Base-by-base conservation (phyloP, 1,140 invertebrate species). In the Halictus rubicundus region DNA sequence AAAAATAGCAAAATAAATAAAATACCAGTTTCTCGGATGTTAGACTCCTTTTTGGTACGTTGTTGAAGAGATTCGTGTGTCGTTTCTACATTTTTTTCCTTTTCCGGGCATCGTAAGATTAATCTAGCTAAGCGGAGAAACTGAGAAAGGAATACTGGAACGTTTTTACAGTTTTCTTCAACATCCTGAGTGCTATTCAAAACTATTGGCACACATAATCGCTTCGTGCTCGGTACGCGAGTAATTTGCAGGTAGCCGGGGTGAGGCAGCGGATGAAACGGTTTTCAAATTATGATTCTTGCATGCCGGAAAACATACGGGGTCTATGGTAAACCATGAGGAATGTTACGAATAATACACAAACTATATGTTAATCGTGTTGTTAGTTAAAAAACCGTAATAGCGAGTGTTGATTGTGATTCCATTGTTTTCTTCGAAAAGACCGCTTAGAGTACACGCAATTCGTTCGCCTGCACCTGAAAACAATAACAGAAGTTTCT, bases 371-470 rank as follows among this genome's bases (percentile, higher is more conserved):
- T n/a, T 63, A 78, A 78, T 64, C 71, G 52, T 69, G 60, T 78
- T 70, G 46, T 54, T 76, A 52, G 78, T 81, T 72, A 65, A 60
- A 84, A 77, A 78, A 71, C 66, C 78, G 78, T 70, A 69, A 81
- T 70, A 71, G 71, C 78, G 68, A 79, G 74, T 78, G 76, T 78
- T 72, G 49, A 81, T 74, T 71, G 52, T 80, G 25, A 65, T 12
- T 77, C 19, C 21, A 19, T 78, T 32, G 63, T 75, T 6, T 81
- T 82, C 54, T 57, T 65, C 64, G 8, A 32, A 5, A 32, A 32
- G 54, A 49, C 72, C 63, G 79, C 64, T 89, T 88, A 89, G 81
- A 88, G 83, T 66, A 87, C 61, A 72, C 64, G 82, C 63, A 89
- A 65, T 16, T 88, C 87, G 37, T 88, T 87, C 37, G 73, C 57